Conservation (phyloP, 2,797 vertebrate species). For the Pantherophis alleghaniensis region DNA sequence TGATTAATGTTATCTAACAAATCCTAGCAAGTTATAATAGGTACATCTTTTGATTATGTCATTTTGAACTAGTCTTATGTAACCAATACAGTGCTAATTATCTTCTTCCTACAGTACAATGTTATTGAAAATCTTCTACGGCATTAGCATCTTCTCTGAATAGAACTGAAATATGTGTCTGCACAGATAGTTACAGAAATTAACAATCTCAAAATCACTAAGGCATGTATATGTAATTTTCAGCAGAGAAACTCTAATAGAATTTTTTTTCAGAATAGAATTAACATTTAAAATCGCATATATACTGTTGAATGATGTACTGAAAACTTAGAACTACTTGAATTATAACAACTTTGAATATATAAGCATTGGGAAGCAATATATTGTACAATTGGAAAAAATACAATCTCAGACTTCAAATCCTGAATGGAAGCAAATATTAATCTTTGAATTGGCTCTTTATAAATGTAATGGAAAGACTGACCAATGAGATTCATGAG, state of each 20-base stretch:
- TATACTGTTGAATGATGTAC: neutral
- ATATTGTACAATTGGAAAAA: neutral
- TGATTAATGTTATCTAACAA: neutral
- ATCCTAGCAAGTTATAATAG: neutral
- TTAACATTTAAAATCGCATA: neutral
- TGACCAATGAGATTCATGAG: neutral
- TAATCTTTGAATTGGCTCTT: neutral
- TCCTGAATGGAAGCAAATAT: neutral
- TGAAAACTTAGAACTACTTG: neutral
- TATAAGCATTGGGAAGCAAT: neutral
- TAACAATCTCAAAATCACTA: neutral
- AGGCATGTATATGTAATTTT: neutral
- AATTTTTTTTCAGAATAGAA: neutral
- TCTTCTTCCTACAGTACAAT: neutral
- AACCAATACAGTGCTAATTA: neutral
- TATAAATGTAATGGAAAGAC: neutral
- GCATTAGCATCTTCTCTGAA: neutral
- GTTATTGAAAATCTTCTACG: neutral
- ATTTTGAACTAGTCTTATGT: neutral
- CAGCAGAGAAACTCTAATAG: neutral
- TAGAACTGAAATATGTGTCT: neutral
- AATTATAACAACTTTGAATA: neutral
- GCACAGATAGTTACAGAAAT: neutral
- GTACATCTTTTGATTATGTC: neutral
- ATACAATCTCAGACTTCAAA: neutral